Percentiles rank a stretch among this genome's conserved stretches.
phyloP scores from a whole-genome alignment of 2,888 invertebrate species.

The Plagiodera versicolora region DNA sequence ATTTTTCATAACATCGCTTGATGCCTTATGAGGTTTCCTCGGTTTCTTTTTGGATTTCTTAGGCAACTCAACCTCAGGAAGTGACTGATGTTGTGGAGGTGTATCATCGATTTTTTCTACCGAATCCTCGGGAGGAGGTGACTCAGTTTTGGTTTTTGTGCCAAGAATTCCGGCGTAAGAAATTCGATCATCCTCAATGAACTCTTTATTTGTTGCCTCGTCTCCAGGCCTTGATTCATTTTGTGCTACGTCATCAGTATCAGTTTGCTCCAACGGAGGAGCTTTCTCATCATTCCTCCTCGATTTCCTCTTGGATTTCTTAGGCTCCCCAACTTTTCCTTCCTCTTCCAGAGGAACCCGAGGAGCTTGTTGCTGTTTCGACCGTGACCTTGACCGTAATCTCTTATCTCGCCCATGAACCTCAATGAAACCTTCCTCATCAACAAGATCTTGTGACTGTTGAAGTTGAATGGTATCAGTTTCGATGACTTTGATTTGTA shows the following conservation, averaged over 20 bases:
- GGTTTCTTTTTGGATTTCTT: neutral
- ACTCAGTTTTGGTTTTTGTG: neutral
- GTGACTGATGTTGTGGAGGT: no score
- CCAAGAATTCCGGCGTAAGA: neutral
- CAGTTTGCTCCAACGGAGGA: neutral
- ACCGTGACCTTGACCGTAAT: neutral
- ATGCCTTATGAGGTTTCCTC: neutral
- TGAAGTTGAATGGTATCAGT: neutral
- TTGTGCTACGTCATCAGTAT: neutral
- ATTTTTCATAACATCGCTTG: no score
- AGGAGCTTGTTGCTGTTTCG: slow-evolving; percentile 16
- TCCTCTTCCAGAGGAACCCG: neutral
- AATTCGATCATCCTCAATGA: neutral
- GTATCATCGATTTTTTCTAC: neutral
- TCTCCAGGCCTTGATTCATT: neutral
- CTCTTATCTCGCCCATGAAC: slow-evolving; percentile 17
- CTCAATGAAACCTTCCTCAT: neutral
- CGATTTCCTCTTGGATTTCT: slow-evolving; percentile 19
- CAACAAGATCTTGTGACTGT: neutral
- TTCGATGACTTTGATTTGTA: neutral
- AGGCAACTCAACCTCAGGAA: neutral
- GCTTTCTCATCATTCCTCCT: slow-evolving; percentile 20
- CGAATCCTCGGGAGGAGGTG: neutral
- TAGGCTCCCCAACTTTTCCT: slow-evolving; percentile 26
- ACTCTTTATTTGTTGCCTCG: neutral